Base-by-base conservation (phyloP, 64 coral and sea anemone genomes). In the Stichodactyla helianthus region DNA sequence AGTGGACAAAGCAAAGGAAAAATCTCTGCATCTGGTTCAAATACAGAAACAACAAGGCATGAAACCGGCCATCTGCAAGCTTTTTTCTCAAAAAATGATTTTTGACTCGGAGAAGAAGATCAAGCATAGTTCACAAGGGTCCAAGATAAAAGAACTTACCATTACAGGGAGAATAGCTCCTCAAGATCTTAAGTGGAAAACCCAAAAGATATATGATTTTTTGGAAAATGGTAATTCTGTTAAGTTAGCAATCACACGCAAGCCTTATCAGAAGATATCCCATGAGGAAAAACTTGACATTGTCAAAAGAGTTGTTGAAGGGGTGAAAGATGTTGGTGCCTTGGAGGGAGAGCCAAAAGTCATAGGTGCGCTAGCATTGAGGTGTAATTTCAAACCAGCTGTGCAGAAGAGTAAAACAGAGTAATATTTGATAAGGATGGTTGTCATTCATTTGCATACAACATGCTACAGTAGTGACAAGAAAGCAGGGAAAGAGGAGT, bases 181-280 rank as follows among this genome's bases (percentile, higher is more conserved):
- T 54, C 92, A 93, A 57, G 92, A 93, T 89, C 83, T 93, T 52
- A 77, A 89, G 9, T 93, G 92, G 92, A 93, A 93, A 61, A 89
- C 35, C n/a, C 89, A 93, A 61, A 93, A 93, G 51, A 70, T 93
- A 8, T 55, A 65, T 14, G 87, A 79, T 26, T 93, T 86, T 59
- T 71, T 93, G 55, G 83, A 89, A 79, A 67, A 93, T 59, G 56
- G 83, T 7, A 82, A 89, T 68, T 86, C 55, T 70, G 92, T 93
- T 5, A 93, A 86, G n/a, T 28, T 93, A 17, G 89, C 63, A 77
- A 86, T 93, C 56, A 86, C 71, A 27, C 82, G 71, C n/a, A 93
- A 93, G 60, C 92, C 86, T 53, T 93, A 86, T 78, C 92, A 93
- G 82, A 93, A 89, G 74, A 86, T 93, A 8, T 90, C 55, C 51